Conservation (phyloP, 2,113 vertebrate species). For the Salvelinus alpinus region DNA sequence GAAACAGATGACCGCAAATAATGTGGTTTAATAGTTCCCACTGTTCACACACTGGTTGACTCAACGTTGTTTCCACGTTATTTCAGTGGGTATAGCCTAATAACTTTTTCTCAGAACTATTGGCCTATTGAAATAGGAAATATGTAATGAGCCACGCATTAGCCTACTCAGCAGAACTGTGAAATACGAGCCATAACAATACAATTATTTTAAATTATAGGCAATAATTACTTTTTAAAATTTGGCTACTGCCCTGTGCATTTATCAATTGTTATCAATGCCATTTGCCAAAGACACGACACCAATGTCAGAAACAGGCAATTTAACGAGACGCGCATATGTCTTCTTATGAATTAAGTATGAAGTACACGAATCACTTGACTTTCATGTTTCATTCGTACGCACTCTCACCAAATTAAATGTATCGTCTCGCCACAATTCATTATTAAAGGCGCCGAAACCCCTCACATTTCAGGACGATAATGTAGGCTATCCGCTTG, state of each 20-base stretch:
- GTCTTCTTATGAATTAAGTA: background rate
- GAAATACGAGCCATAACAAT: background rate
- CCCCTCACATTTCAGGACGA: background rate
- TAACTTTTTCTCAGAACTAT: no score
- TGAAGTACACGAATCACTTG: background rate
- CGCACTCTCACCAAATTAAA: background rate
- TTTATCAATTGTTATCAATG: background rate
- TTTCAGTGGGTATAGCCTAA: no score
- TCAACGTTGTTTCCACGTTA: no score
- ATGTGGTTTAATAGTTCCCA: no score
- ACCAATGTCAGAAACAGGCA: background rate
- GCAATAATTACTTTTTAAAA: background rate
- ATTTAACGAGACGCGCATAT: background rate
- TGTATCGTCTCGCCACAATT: background rate
- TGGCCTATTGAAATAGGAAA: no score
- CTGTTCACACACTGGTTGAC: no score
- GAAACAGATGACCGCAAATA: background rate
- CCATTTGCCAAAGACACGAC: background rate
- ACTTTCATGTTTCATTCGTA: background rate
- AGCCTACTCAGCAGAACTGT: background rate
- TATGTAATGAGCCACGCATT: no score
- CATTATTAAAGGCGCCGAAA: background rate
- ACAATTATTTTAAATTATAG: background rate
- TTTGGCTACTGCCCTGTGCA: background rate
- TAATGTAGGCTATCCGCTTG: background rate